Conservation (phyloP, 1,140 invertebrate genomes). For the Kradibia gibbosae region DNA sequence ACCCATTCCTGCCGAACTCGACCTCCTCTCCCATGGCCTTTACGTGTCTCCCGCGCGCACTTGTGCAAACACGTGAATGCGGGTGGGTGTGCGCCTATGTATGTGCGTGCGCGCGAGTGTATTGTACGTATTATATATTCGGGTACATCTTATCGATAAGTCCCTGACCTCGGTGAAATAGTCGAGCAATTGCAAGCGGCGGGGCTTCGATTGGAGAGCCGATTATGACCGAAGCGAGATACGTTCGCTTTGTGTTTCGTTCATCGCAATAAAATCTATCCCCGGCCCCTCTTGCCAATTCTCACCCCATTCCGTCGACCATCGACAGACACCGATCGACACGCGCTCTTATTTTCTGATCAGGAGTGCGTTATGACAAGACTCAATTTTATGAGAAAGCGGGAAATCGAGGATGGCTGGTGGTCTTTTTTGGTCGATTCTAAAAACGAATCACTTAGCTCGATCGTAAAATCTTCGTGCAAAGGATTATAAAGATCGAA, state of each 20-base stretch:
- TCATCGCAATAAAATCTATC: not conserved
- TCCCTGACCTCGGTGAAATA: no score
- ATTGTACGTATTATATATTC: no score
- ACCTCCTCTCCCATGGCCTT: not conserved
- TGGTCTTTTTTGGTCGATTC: not conserved
- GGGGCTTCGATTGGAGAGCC: not conserved
- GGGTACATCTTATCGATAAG: no score
- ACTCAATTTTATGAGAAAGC: not conserved
- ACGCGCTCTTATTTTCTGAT: not conserved
- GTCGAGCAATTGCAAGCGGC: not conserved
- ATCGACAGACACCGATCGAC: no score
- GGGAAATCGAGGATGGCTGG: not conserved
- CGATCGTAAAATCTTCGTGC: not conserved
- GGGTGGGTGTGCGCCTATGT: no score
- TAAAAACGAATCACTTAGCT: not conserved
- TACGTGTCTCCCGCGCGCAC: not conserved
- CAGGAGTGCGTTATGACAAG: not conserved
- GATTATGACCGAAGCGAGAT: not conserved
- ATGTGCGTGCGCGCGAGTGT: no score
- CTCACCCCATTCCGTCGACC: no score
- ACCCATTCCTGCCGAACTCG: not conserved
- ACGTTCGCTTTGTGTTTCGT: not conserved
- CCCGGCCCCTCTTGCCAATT: not conserved
- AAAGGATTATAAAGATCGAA: conserved; percentile 19
- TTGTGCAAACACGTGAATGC: not conserved